Percentiles rank a stretch among this genome's conserved stretches.
Conservation (phyloP, 2,113 vertebrate genomes). For the Plecotus auritus region DNA sequence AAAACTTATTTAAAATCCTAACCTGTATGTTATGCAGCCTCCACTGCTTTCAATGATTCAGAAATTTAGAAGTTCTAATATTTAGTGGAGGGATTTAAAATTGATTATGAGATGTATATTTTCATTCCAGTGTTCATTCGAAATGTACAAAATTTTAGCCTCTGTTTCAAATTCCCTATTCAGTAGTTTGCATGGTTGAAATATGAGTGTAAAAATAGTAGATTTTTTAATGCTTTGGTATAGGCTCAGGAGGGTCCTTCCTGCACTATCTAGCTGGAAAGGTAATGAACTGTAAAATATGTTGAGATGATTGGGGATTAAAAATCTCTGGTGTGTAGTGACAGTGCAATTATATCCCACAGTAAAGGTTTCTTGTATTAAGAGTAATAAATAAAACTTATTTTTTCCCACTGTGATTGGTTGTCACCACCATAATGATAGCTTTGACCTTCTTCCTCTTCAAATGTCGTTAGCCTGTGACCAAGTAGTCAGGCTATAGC, state of each 20-base stretch:
- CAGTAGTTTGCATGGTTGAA: conserved; percentile 66
- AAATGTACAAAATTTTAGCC: conserved; percentile 51
- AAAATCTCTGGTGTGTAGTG: conserved; percentile 89
- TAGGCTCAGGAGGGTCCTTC: conserved; percentile 83
- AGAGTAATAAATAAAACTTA: conserved; percentile 86
- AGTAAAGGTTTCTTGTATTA: conserved; percentile 85
- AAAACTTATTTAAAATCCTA: conserved; percentile 53
- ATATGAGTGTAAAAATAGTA: conserved; percentile 78
- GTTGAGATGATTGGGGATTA: conserved; percentile 89
- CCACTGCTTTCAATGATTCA: conserved; percentile 44
- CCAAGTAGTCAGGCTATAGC: conserved; percentile 72
- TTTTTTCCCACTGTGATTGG: conserved; percentile 81
- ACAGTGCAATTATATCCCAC: conserved; percentile 86
- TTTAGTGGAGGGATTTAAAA: conserved; percentile 35
- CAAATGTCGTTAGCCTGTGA: conserved; percentile 79
- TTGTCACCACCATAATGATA: conserved; percentile 82
- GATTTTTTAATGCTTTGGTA: conserved; percentile 80
- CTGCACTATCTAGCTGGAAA: conserved; percentile 83
- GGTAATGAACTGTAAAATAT: conserved; percentile 90
- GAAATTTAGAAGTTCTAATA: conserved; percentile 41
- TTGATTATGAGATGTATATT: background rate
- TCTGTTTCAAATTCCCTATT: conserved; percentile 52
- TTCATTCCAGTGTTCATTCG: conserved; percentile 46
- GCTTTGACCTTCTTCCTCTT: conserved; percentile 85
- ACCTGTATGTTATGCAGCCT: conserved; percentile 4